Base-by-base conservation (phyloP, 92 coral and sea anemone genomes). In the Porites cylindrica region DNA sequence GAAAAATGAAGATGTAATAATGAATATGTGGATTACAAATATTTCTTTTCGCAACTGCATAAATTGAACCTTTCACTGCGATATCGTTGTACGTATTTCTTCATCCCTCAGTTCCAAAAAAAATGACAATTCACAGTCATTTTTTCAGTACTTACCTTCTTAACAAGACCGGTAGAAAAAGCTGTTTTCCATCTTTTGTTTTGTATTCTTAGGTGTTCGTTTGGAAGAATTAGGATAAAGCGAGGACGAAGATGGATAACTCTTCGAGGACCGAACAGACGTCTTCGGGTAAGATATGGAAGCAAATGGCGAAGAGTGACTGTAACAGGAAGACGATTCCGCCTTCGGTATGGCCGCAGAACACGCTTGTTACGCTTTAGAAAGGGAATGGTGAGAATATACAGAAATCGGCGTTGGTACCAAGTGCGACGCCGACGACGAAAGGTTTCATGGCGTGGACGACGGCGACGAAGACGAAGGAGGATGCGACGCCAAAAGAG, bases 401-500 rank as follows among this genome's bases (percentile, higher is more conserved):
- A 29, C 14, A 26, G 70, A 23, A 9, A 50, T 62, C 10, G 75
- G n/a, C 72, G 63, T 18, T 61, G 87, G 80, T n/a, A 63, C 14
- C 73, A 72, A 16, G 11, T 73, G 52, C 14, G 3, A 66, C 50
- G 52, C 6, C 72, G 80, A 21, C 26, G 54, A 9, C 69, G 87
- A 65, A 74, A 64, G 58, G 64, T 73, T 1, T 52, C 80, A 63
- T 50, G 81, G 74, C 72, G 87, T 17, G 50, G 53, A 66, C 63
- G 53, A 24, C 16, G 7, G 50, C 64, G 72, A 29, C 72, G 74
- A 26, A 80, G 80, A 63, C 71, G 87, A 47, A 61, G 52, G 50
- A 65, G 81, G 26, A 74, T 79, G 23, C 51, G 26, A 63, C 82
- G 82, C 32, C 82, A 71, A 63, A 78, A 63, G 17, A 83, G 56